A percentile compares a stretch with the other conserved stretches of the same genome.
phyloP scores from a whole-genome alignment of 92 coral and sea anemone species.

The Palythoa caribaeorum region DNA sequence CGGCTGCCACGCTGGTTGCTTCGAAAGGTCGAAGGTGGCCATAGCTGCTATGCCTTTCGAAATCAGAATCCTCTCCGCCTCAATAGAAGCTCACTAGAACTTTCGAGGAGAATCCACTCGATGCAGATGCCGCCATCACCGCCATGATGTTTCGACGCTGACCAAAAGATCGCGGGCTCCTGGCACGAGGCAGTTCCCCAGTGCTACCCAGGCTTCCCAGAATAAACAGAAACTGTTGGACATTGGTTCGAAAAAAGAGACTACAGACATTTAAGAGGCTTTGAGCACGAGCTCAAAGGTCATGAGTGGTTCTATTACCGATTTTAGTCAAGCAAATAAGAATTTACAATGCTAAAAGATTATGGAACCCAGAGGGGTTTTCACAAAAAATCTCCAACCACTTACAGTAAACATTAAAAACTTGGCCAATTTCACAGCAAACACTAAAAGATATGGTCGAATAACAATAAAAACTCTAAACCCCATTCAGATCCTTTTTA shows the following conservation, averaged over 20 bases:
- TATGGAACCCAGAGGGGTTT: no score
- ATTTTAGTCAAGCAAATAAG: no score
- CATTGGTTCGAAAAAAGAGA: not conserved
- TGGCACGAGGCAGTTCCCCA: slow-evolving; percentile 7
- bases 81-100: not conserved
- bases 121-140: not conserved
- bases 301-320: no score
- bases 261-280: not conserved
- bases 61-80: not conserved
- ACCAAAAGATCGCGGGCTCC: slow-evolving; percentile 12
- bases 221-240: not conserved
- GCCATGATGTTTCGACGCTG: not conserved
- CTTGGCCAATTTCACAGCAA: not conserved
- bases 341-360: no score
- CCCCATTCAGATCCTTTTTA: not conserved
- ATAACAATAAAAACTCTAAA: not conserved
- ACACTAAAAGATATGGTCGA: not conserved
- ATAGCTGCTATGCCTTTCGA: not conserved
- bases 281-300: no score
- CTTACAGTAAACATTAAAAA: not conserved
- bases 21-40: not conserved
- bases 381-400: no score
- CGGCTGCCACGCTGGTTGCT: not conserved
- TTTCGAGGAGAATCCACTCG: slow-evolving; percentile 4
- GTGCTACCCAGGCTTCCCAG: not conserved